These are phyloP conservation scores for Keiferia lycopersicella DNA, from an alignment of 2,888 invertebrate species.

Conservation along the genomic window DNA sequence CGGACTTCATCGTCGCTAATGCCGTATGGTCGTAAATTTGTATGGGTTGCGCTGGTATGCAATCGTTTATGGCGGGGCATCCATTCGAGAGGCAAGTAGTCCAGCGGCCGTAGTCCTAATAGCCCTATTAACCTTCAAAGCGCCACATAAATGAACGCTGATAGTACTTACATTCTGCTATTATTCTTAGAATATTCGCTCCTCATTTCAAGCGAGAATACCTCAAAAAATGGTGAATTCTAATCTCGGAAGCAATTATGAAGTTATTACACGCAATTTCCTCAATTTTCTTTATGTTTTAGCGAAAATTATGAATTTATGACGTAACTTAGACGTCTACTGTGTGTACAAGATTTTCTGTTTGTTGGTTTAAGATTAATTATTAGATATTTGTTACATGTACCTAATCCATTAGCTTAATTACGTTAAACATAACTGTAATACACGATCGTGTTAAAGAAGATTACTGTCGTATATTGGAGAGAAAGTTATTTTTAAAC, in stretches of 20 bases:
- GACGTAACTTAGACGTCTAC: neutral
- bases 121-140: constrained; percentile 23
- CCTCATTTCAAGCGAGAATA: neutral
- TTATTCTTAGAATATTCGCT: constrained; percentile 7
- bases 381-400: too few species aligned
- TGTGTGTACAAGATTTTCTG: neutral
- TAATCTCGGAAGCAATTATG: constrained; percentile 7
- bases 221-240: constrained; percentile 1
- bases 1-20: constrained; percentile 22
- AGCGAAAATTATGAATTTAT: neutral
- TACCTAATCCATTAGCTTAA: too few species aligned
- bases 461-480: too few species aligned
- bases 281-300: constrained; percentile 9
- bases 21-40: constrained; percentile 23
- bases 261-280: constrained; percentile 18
- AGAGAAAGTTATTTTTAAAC: too few species aligned
- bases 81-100: constrained; percentile 15
- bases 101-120: constrained; percentile 9
- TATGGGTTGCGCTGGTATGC: constrained; percentile 18
- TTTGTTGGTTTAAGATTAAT: too few species aligned
- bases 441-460: too few species aligned
- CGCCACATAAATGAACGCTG: constrained; percentile 11
- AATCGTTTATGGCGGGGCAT: constrained; percentile 14
- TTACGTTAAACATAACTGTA: too few species aligned
- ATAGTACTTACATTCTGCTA: constrained; percentile 9